Evolutionary conservation across 2,113 vertebrate genomes (phyloP), one percentile per base, ranked within the genome.

Genomic region (Apeltes quadracus): DNA sequence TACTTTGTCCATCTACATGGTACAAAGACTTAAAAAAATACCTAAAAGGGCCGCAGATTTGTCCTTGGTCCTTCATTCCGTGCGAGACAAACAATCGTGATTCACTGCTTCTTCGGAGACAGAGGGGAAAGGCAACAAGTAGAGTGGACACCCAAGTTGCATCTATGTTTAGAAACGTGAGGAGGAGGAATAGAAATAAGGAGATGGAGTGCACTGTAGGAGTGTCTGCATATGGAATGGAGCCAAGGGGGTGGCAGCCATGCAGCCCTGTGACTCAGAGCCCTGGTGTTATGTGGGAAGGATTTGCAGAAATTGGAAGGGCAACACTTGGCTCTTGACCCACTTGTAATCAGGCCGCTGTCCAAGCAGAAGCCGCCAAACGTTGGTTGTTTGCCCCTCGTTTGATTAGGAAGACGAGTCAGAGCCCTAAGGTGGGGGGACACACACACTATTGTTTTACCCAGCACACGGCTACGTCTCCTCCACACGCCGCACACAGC

Each of bases 151-250:
- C 65, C 54, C 44, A 82, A 84, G 78, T 84, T 68, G 54, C 39
- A 20, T 79, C 86, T 76, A 85, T 83, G 86, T 91, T 88, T 87
- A 86, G 82, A 78, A 57, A 77, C 83, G 84, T 71, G 82, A 84
- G 77, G 79, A 82, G 81, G 67, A 88, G 78, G 81, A 80, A 50
- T 59, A 82, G 67, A 82, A 81, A 79, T 29, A 83, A 50, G 54
- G 72, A 88, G 79, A 85, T 78, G 34, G 70, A 75, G 77, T 73
- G 53, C 11, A 54, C 69, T 56, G 84, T 82, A 66, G 84, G 84
- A 83, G 88, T 74, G 84, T 84, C 82, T 82, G 71, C 79, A 79
- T 58, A 57, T 83, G 88, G 85, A 86, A 36, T 6, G 46, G 38
- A 71, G 78, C 84, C 83, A 81, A 65, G 22, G 64, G 66, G 73